phyloP scores from a whole-genome alignment of 2,797 vertebrate genomes.

The Gadopsis bispinosus region DNA sequence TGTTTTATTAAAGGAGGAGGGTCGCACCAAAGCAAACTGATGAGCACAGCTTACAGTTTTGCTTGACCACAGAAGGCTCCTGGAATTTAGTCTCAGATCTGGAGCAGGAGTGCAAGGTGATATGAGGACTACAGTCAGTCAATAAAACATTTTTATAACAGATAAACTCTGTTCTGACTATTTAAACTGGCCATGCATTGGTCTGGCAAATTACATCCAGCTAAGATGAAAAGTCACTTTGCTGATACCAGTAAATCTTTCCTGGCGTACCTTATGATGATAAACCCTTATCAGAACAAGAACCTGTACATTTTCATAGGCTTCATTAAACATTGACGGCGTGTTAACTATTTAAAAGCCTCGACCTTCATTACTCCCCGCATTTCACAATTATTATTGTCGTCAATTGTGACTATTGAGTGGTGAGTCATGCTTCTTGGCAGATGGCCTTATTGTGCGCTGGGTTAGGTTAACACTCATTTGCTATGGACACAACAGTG shows the following conservation, averaged over 20 bases:
- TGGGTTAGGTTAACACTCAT: constrained; percentile 64
- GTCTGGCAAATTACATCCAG: background rate
- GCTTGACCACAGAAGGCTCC: background rate
- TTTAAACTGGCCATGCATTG: background rate
- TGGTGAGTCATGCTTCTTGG: constrained; percentile 53
- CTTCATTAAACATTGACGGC: constrained; percentile 49
- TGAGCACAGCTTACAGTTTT: background rate
- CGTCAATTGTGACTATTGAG: constrained; percentile 59
- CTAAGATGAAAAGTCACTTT: constrained; percentile 5
- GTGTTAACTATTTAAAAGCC: constrained; percentile 24
- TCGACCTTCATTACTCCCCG: background rate
- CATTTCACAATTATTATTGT: constrained; percentile 35
- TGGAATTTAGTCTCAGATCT: background rate
- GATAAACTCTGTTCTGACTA: background rate
- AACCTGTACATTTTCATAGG: constrained; percentile 3
- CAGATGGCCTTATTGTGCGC: constrained; percentile 28
- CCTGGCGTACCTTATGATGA: background rate
- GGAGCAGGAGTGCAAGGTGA: background rate
- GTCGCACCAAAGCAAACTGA: background rate
- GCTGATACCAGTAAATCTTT: constrained; percentile 10
- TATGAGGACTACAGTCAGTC: background rate
- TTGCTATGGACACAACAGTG: constrained; percentile 41
- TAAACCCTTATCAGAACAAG: constrained; percentile 41
- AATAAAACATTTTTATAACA: background rate
- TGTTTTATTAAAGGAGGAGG: background rate